Evolutionary conservation across 2,113 vertebrate genomes (phyloP), one percentile per base, ranked within the genome.

Genomic region (Hippocampus abdominalis): DNA sequence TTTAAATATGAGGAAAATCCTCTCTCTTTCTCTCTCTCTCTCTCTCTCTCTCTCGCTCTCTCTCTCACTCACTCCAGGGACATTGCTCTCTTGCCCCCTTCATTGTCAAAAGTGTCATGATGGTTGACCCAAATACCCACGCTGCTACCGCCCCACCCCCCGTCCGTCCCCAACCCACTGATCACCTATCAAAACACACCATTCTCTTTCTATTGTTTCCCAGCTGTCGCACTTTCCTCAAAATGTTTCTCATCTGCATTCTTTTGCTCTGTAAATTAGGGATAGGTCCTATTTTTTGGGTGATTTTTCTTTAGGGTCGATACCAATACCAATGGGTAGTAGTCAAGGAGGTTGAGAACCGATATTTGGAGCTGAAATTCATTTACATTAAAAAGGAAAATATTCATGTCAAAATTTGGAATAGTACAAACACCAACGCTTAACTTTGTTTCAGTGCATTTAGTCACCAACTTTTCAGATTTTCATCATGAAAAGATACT

Each of bases 41-140:
- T 36, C 3, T 29, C 29, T 29, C 29, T 29, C 29, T 29, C 29
- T 29, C 29, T 29, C 29, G 3, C 36, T 27, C 42, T 59, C 59
- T 53, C 49, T 73, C 49, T 70, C 36, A 1, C 64, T 56, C 42
- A 2, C 59, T 53, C 77, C 49, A 49, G 13, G 27, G 65, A 67
- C 48, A 18, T 32, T 13, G 25, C 40, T 48, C n/a, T 48, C 64
- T 44, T 21, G 40, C 39, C 25, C 11, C 42, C 29, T 78, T 85
- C 42, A 72, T 88, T 77, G 71, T 77, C 66, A 77, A 44, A 81
- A 74, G 77, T 74, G 74, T 81, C 61, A 70, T 70, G 76, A 65
- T 20, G 53, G 27, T 72, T 91, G 90, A 91, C 90, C 90, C 88
- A 90, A 79, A 91, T 90, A 88, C 69, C 70, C 77, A 73, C 44